Conservation (phyloP, 2,797 vertebrate species). For the Cirrhinus mrigala region DNA sequence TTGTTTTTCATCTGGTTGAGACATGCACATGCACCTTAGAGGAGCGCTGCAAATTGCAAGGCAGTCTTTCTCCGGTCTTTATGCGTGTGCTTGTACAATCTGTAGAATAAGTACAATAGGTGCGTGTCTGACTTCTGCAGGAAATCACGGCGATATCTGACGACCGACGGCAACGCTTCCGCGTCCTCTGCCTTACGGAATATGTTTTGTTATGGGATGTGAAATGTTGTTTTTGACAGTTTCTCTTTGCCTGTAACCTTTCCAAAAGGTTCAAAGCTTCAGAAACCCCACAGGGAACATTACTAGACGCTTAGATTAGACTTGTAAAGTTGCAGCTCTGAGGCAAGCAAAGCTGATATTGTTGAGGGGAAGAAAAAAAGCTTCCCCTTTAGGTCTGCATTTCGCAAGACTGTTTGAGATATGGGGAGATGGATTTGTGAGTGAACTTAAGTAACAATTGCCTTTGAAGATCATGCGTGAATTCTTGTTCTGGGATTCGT, state of each 20-base stretch:
- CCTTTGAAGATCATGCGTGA: slow-evolving; percentile 68
- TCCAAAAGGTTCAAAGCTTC: slow-evolving; percentile 41
- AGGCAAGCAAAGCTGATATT: slow-evolving; percentile 39
- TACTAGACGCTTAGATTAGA: slow-evolving; percentile 56
- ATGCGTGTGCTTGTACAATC: neutral
- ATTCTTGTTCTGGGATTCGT: slow-evolving; percentile 61
- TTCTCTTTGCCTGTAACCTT: slow-evolving; percentile 50
- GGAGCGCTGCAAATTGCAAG: slow-evolving; percentile 78
- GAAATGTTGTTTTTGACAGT: slow-evolving; percentile 29
- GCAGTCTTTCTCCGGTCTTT: slow-evolving; percentile 76
- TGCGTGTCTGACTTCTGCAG: neutral
- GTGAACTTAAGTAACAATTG: slow-evolving; percentile 62
- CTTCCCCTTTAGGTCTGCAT: slow-evolving; percentile 68
- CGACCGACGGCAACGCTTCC: neutral
- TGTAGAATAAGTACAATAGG: neutral
- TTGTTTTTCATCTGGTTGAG: slow-evolving; percentile 83
- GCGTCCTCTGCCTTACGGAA: neutral
- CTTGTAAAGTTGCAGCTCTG: slow-evolving; percentile 51
- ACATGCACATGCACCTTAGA: slow-evolving; percentile 82
- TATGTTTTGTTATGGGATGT: neutral
- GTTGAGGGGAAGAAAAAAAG: slow-evolving; percentile 53
- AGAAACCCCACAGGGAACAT: slow-evolving; percentile 54
- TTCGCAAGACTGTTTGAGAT: slow-evolving; percentile 66
- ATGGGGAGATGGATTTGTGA: slow-evolving; percentile 63
- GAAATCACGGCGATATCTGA: neutral